These are phyloP conservation scores for Solea senegalensis DNA, from an alignment of 2,113 vertebrate species.

Conservation along the genomic window DNA sequence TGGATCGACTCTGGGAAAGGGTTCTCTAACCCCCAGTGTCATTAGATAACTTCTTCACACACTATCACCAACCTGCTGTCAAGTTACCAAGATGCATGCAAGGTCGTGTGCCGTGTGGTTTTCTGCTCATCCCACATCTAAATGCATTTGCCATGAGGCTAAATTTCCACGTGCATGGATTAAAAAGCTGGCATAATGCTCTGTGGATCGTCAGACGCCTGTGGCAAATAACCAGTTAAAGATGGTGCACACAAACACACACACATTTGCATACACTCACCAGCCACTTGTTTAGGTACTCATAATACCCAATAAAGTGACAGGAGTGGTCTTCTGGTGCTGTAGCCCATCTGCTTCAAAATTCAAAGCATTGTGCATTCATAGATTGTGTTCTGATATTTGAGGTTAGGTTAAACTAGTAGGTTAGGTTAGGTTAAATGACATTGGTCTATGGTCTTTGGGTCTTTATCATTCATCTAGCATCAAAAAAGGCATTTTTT, in stretches of 20 bases:
- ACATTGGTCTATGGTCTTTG: too few species aligned
- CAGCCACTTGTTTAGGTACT: too few species aligned
- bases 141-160: slow-evolving; percentile 20
- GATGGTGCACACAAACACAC: background rate
- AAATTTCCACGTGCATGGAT: slow-evolving; percentile 15
- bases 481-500: too few species aligned
- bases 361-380: too few species aligned
- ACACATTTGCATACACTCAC: background rate
- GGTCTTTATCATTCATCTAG: too few species aligned
- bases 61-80: slow-evolving; percentile 39
- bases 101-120: slow-evolving; percentile 35
- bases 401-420: too few species aligned
- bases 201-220: slow-evolving; percentile 7
- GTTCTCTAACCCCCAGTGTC: slow-evolving; percentile 62
- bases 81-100: slow-evolving; percentile 31
- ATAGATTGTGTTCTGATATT: too few species aligned
- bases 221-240: slow-evolving; percentile 10
- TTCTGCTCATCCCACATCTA: slow-evolving; percentile 29
- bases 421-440: too few species aligned
- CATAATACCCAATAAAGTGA: too few species aligned
- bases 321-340: too few species aligned
- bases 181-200: slow-evolving; percentile 22
- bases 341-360: too few species aligned
- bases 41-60: slow-evolving; percentile 51
- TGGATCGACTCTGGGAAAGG: slow-evolving; percentile 64